Percentiles rank a stretch among this genome's conserved stretches.
These are phyloP conservation scores for Etia nguti DNA, from an alignment of 2,113 vertebrate genomes.

Conservation along the genomic window DNA sequence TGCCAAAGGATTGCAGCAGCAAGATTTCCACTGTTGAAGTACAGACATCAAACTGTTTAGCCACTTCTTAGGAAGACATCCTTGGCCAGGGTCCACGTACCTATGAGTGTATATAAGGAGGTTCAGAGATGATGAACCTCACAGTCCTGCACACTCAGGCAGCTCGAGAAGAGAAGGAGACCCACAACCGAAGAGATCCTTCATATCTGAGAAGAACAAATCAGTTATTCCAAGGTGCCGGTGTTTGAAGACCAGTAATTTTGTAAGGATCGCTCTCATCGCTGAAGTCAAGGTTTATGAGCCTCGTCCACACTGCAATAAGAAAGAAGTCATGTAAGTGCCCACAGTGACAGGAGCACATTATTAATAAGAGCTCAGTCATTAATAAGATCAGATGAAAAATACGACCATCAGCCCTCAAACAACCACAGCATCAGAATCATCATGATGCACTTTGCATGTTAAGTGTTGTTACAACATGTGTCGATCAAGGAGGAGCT, in stretches of 20 bases:
- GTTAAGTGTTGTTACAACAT: not conserved
- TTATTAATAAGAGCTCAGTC: not conserved
- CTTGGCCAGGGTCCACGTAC: too few species aligned
- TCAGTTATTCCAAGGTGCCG: not conserved
- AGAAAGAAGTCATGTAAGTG: constrained; percentile 35
- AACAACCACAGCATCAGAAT: not conserved
- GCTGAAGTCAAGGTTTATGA: rapidly evolving
- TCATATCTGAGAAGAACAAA: too few species aligned
- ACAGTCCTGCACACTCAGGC: too few species aligned
- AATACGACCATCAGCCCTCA: not conserved
- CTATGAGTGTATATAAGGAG: not conserved
- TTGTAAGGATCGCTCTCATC: rapidly evolving
- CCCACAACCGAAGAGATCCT: too few species aligned
- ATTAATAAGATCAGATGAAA: not conserved
- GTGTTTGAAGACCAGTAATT: rapidly evolving
- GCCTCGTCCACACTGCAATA: not conserved
- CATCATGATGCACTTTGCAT: not conserved
- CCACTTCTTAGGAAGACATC: too few species aligned
- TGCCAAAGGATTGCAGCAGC: too few species aligned
- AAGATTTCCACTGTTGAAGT: too few species aligned
- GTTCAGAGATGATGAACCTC: too few species aligned
- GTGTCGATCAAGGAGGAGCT: not conserved
- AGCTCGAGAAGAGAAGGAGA: too few species aligned
- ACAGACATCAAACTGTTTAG: too few species aligned
- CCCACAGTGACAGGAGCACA: not conserved